Percentiles rank a stretch among this genome's conserved stretches.
Conservation (phyloP, 2,888 invertebrate genomes). For the Lydus trimaculatus region DNA sequence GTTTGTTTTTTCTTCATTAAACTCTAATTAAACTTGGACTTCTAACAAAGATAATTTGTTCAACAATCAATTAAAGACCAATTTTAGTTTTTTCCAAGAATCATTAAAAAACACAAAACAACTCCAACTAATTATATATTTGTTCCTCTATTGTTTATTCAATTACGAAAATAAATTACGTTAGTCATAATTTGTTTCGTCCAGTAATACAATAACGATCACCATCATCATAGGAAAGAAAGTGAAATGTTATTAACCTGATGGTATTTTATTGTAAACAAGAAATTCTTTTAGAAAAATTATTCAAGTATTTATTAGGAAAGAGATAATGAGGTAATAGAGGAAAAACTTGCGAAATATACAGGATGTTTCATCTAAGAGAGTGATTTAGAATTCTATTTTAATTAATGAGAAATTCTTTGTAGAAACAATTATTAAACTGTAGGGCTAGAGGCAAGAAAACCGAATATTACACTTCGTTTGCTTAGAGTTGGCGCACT, state of each 20-base stretch:
- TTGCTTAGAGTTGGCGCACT: too few relatives aligned
- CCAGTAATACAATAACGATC: background rate
- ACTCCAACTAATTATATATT: background rate
- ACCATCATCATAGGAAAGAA: constrained; percentile 2
- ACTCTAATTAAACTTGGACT: too few relatives aligned
- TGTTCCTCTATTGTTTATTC: background rate
- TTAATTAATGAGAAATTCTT: too few relatives aligned
- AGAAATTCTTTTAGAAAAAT: background rate
- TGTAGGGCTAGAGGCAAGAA: too few relatives aligned
- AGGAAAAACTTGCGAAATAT: background rate
- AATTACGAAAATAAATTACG: background rate
- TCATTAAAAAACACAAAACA: background rate
- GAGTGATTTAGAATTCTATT: too few relatives aligned
- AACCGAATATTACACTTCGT: too few relatives aligned
- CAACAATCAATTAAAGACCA: too few relatives aligned
- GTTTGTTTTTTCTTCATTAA: too few relatives aligned
- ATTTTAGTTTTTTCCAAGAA: background rate
- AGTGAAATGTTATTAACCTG: constrained; percentile 8
- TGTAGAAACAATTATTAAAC: too few relatives aligned
- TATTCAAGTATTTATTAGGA: background rate
- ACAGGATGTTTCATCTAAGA: background rate
- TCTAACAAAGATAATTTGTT: too few relatives aligned
- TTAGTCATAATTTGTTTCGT: background rate
- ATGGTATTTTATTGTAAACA: background rate
- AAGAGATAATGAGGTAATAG: background rate